Conservation (phyloP, 2,797 vertebrate genomes). For the Rhincodon typus region DNA sequence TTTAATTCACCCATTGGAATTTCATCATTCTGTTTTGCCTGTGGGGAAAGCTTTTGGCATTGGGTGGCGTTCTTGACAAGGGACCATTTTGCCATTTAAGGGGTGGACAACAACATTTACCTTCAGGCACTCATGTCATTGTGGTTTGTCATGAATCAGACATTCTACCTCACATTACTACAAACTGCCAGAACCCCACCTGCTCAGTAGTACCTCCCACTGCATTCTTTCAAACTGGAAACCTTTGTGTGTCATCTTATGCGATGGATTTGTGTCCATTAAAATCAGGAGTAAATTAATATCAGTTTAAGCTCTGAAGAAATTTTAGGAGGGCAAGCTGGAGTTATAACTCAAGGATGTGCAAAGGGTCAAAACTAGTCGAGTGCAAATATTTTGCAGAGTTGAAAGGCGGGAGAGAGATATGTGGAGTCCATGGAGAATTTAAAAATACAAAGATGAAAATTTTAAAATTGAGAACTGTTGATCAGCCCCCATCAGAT, state of each 20-base stretch:
- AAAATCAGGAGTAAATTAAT: background rate
- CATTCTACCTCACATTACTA: background rate
- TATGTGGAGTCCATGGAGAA: background rate
- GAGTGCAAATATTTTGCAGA: background rate
- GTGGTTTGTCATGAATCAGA: background rate
- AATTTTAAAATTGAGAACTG: background rate
- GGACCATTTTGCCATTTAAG: background rate
- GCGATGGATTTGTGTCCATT: background rate
- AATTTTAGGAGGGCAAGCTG: background rate
- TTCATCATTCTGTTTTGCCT: background rate
- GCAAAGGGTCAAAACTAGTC: background rate
- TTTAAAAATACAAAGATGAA: background rate
- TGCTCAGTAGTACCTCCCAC: background rate
- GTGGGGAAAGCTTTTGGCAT: background rate
- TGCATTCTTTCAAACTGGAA: background rate
- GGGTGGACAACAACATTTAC: background rate
- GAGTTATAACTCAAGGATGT: background rate
- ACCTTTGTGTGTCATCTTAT: background rate
- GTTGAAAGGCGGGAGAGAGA: background rate
- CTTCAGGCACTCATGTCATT: background rate
- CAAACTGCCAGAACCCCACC: background rate
- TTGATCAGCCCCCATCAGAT: background rate
- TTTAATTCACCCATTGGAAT: background rate
- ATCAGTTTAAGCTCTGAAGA: background rate
- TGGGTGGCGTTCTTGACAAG: background rate